Conservation (phyloP, 2,113 vertebrate species). For the Nesogale talazaci region DNA sequence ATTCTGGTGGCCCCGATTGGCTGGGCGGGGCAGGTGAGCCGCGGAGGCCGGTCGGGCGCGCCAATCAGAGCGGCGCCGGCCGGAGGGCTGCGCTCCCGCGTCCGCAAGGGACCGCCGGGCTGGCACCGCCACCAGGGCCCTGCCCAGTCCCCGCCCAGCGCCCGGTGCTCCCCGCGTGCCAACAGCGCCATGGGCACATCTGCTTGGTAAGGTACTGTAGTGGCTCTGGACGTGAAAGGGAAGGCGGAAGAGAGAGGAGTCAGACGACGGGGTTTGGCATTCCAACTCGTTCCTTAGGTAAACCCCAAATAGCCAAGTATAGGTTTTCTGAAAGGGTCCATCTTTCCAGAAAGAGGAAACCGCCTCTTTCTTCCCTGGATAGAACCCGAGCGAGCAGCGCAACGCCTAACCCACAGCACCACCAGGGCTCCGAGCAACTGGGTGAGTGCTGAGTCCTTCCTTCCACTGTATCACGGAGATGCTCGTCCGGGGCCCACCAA, state of each 20-base stretch:
- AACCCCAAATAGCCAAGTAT: too few species aligned
- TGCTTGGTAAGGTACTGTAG: neutral
- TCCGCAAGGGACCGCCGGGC: neutral
- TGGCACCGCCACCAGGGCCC: neutral
- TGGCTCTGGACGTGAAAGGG: neutral
- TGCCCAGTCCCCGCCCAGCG: neutral
- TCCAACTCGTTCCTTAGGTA: neutral
- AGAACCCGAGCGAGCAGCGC: too few species aligned
- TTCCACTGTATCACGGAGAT: too few species aligned
- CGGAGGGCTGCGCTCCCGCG: slow-evolving; percentile 26
- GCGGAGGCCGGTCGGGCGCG: slow-evolving; percentile 38
- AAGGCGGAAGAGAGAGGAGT: neutral
- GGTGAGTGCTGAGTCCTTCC: too few species aligned
- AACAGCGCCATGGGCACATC: neutral
- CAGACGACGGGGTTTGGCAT: neutral
- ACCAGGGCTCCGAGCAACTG: too few species aligned
- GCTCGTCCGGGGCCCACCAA: neutral
- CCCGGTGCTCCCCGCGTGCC: accelerated
- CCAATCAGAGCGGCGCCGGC: slow-evolving; percentile 75
- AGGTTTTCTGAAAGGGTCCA: too few species aligned
- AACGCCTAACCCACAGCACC: too few species aligned
- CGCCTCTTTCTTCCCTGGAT: too few species aligned
- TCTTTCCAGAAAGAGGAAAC: too few species aligned
- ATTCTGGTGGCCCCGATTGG: slow-evolving; percentile 78
- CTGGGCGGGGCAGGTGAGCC: slow-evolving; percentile 73